phyloP scores from a whole-genome alignment of 2,113 vertebrate genomes.

The Oncorhynchus keta region DNA sequence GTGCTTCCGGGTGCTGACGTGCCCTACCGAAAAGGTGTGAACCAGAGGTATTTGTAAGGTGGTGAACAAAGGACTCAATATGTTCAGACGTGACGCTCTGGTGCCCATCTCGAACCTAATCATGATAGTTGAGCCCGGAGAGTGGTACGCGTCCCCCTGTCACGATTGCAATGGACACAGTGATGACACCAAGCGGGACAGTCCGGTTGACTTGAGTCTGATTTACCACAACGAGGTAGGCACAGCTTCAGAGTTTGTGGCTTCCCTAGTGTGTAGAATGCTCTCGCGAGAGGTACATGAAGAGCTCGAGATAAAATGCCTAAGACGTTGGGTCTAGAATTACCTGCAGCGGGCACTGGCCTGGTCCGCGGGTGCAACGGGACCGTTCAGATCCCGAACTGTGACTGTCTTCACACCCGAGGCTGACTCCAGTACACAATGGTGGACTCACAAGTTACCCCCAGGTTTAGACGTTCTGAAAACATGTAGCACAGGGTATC shows the following conservation, averaged over 20 bases:
- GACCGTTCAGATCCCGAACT: too few relatives aligned
- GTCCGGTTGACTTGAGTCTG: not conserved
- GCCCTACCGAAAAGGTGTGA: not conserved
- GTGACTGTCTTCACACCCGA: too few relatives aligned
- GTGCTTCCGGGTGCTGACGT: not conserved
- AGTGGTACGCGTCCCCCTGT: not conserved
- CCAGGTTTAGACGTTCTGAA: not conserved
- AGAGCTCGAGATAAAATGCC: not conserved
- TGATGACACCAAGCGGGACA: not conserved
- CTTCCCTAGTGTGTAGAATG: not conserved
- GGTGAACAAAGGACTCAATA: not conserved
- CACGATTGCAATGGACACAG: not conserved
- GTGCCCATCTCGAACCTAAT: not conserved
- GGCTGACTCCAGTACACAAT: too few relatives aligned
- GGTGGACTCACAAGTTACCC: not conserved
- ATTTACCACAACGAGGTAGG: not conserved
- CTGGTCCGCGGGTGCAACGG: too few relatives aligned
- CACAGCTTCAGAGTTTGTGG: not conserved
- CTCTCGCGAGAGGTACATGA: not conserved
- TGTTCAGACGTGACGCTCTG: not conserved
- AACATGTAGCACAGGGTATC: not conserved
- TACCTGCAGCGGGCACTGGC: not conserved
- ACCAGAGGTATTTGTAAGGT: not conserved
- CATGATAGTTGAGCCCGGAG: not conserved
- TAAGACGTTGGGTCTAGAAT: not conserved